phyloP scores from a whole-genome alignment of 2,888 invertebrate species.

The Lymantria monacha region DNA sequence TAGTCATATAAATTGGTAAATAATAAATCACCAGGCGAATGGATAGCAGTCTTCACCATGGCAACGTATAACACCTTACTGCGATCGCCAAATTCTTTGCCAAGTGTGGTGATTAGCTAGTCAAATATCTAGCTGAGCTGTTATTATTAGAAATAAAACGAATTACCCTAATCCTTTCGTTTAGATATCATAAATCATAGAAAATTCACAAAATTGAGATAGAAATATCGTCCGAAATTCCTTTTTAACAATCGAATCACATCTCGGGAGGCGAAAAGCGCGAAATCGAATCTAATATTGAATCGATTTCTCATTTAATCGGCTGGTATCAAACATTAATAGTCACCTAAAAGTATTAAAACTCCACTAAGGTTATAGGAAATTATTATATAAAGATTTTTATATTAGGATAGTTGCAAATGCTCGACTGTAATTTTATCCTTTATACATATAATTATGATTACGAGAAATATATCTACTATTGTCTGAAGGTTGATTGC shows the following conservation, averaged over 20 bases:
- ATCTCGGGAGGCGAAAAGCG: not conserved
- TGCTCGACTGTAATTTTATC: no score
- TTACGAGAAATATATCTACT: no score
- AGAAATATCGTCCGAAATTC: not conserved
- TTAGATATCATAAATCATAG: not conserved
- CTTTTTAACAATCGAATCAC: constrained; percentile 3
- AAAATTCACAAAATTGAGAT: not conserved
- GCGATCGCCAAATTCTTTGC: no score
- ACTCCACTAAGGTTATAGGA: constrained; percentile 1
- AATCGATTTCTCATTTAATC: constrained; percentile 13
- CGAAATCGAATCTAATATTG: constrained; percentile 9
- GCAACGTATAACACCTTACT: no score
- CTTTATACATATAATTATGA: no score
- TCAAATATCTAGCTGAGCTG: not conserved
- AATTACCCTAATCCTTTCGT: not conserved
- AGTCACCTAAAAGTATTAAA: constrained; percentile 17
- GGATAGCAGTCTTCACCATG: no score
- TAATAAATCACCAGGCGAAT: no score
- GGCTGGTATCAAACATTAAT: constrained; percentile 10
- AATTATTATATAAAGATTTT: no score
- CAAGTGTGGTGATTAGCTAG: no score
- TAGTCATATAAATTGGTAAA: no score
- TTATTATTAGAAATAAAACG: not conserved
- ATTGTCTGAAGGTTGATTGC: no score
- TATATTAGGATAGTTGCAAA: no score